These are phyloP conservation scores for Oreochromis aureus DNA, from an alignment of 2,113 vertebrate genomes.

Conservation along the genomic window DNA sequence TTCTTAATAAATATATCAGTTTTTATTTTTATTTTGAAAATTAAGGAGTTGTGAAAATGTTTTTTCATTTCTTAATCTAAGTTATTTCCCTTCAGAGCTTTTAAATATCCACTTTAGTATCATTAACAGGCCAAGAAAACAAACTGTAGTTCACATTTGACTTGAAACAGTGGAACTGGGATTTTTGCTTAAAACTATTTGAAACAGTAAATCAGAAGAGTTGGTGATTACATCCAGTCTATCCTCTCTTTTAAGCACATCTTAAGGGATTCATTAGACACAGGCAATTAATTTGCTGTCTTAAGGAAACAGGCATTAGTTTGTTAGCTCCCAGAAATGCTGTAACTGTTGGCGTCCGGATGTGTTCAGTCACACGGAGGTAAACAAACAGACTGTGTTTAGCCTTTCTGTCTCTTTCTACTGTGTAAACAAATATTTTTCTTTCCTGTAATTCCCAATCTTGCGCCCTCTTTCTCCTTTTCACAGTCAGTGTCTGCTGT, in stretches of 20 bases:
- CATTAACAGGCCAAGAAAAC: background rate
- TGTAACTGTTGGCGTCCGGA: background rate
- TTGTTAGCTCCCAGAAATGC: background rate
- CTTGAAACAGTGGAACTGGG: background rate
- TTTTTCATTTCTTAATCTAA: background rate
- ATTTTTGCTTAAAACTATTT: background rate
- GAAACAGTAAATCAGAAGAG: background rate
- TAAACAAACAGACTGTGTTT: background rate
- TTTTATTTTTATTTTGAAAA: background rate
- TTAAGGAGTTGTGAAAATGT: background rate
- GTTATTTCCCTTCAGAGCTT: background rate
- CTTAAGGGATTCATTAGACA: background rate
- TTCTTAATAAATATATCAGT: background rate
- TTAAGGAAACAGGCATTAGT: background rate
- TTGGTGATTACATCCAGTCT: background rate
- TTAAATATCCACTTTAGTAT: background rate
- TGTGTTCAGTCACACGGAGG: background rate
- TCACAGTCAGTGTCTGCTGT: background rate
- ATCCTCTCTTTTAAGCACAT: background rate
- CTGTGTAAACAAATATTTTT: slow-evolving; percentile 19
- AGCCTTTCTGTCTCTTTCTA: background rate
- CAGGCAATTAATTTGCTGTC: background rate
- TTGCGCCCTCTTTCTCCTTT: background rate
- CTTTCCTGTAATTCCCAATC: background rate
- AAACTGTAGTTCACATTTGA: background rate